These are phyloP conservation scores for Lordiphosa stackelbergi DNA, from an alignment of 1,140 invertebrate species.

Conservation along the genomic window DNA sequence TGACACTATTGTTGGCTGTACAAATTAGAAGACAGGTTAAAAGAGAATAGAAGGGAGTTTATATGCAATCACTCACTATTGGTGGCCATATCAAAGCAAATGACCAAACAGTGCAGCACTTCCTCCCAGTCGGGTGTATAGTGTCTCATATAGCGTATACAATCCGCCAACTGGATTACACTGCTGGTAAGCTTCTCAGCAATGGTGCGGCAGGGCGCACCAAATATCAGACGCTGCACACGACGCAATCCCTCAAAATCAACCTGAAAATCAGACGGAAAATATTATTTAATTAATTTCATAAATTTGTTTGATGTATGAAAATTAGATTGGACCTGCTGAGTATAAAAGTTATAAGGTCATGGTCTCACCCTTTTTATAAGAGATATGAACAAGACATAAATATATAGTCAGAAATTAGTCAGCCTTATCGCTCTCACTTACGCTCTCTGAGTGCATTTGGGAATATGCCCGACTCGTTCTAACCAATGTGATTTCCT, in stretches of 20 bases:
- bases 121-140: constrained; percentile 56
- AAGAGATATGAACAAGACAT: too few relatives aligned
- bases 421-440: too few relatives aligned
- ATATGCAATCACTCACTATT: constrained; percentile 79
- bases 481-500: too few relatives aligned
- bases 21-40: constrained; percentile 20
- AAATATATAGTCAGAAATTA: too few relatives aligned
- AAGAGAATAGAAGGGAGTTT: too few relatives aligned
- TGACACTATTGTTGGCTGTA: constrained; percentile 69
- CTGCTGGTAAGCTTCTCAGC: constrained; percentile 89
- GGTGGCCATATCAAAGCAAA: constrained; percentile 92
- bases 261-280: constrained; percentile 61
- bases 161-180: constrained; percentile 83
- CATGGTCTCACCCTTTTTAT: too few relatives aligned
- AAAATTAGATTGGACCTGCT: too few relatives aligned
- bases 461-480: too few relatives aligned
- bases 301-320: too few relatives aligned
- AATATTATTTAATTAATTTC: too few relatives aligned
- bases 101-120: constrained; percentile 88
- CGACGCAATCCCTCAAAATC: constrained; percentile 82
- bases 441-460: too few relatives aligned
- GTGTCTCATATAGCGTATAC: constrained; percentile 62
- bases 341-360: too few relatives aligned
- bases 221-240: constrained; percentile 81
- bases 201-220: constrained; percentile 52